Conservation (phyloP, 2,888 invertebrate genomes). For the Dasypogon diadema region DNA sequence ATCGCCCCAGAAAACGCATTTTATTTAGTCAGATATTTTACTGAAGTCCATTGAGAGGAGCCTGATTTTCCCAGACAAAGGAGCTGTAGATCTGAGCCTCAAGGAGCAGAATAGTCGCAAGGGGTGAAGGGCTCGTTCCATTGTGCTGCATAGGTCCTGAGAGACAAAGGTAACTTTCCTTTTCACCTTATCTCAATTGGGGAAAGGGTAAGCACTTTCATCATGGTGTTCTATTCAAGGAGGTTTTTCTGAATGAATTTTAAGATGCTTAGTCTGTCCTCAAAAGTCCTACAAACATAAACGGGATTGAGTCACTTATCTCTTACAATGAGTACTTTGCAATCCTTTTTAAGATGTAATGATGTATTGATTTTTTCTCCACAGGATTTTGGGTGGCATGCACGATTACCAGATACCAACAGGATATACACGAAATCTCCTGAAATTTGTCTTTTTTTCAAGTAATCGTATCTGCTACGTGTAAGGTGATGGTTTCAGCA, state of each 20-base stretch:
- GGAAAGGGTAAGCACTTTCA: neutral
- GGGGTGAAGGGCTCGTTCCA: constrained; percentile 16
- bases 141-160: constrained; percentile 6
- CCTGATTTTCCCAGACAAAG: constrained; percentile 20
- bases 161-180: constrained; percentile 17
- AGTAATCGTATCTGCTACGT: too few species aligned
- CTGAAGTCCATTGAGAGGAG: constrained; percentile 20
- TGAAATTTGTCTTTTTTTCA: too few species aligned
- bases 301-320: constrained; percentile 2
- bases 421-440: too few species aligned
- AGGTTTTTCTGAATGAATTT: constrained; percentile 33
- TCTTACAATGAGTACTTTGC: neutral
- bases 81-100: constrained; percentile 8
- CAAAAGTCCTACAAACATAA: constrained; percentile 11
- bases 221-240: constrained; percentile 26
- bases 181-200: constrained; percentile 3
- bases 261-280: neutral
- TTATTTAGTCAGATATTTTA: constrained; percentile 18
- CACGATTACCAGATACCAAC: too few species aligned
- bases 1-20: constrained; percentile 11
- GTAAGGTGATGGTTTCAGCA: too few species aligned
- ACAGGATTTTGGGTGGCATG: too few species aligned
- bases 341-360: neutral
- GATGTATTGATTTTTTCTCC: neutral
- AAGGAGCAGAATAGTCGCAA: constrained; percentile 27